Percentiles rank a stretch among this genome's conserved stretches.
phyloP scores from a whole-genome alignment of 2,888 invertebrate species.

The Philhelius pedissequus region DNA sequence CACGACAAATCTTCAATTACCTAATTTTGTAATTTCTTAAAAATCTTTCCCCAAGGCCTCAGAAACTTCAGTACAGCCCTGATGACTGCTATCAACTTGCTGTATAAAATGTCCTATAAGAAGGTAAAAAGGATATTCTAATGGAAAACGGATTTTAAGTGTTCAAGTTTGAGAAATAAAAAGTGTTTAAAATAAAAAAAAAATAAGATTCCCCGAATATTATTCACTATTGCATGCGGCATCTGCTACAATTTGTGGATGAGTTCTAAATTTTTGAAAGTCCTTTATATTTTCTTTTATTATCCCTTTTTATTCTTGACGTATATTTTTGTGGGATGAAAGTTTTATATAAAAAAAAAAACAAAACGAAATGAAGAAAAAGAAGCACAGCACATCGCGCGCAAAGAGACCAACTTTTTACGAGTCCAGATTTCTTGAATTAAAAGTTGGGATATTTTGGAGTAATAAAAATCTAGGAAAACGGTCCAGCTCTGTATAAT shows the following conservation, averaged over 20 bases:
- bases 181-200: constrained; percentile 42
- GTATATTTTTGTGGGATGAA: not conserved
- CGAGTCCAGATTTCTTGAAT: constrained; percentile 49
- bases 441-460: constrained; percentile 46
- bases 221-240: constrained; percentile 53
- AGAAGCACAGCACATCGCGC: not conserved
- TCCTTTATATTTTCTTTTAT: constrained; percentile 17
- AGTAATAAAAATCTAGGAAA: constrained; percentile 48
- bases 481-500: constrained; percentile 34
- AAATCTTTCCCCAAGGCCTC: not conserved
- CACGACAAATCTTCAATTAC: too few relatives aligned
- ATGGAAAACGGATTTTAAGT: constrained; percentile 55
- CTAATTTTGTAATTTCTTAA: too few relatives aligned
- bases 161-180: constrained; percentile 14
- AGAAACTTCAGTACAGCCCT: not conserved
- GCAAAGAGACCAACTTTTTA: constrained; percentile 48
- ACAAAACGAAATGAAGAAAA: not conserved
- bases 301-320: not conserved
- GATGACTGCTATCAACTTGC: not conserved
- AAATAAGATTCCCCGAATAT: constrained; percentile 40
- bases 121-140: constrained; percentile 16
- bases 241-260: constrained; percentile 67
- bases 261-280: constrained; percentile 47
- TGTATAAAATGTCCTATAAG: not conserved
- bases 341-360: not conserved